Base-by-base conservation (phyloP, 2,797 vertebrate genomes). In the Parauchenoglanis punctatus region DNA sequence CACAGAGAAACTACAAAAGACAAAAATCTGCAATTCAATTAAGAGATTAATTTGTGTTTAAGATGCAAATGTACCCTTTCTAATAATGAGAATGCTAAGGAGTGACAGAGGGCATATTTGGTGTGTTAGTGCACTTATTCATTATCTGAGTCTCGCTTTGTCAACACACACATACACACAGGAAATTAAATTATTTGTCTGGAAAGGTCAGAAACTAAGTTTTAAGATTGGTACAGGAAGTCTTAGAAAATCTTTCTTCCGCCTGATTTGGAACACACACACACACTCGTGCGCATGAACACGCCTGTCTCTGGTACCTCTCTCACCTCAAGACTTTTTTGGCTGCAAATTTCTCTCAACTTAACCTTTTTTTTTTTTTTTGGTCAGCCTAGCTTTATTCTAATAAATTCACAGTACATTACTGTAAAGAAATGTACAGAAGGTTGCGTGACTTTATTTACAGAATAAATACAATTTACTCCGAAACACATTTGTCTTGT, bases 51-150 rank as follows among this genome's bases (percentile, higher is more conserved):
- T 93, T 92, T 93, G 91, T 90, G 91, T 95, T 94, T 91, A 91
- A 94, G 92, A 95, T 95, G 94, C 91, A 93, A 95, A 95, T 95
- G 92, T 94, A 92, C 93, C 92, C 93, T 95, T 95, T 95, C 89
- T 93, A 91, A 85, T 88, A 89, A 88, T 89, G 86, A 89, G 87
- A 90, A 88, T 85, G 85, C 86, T 90, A 85, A 89, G 77, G 77
- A 87, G 85, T 75, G 87, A 86, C 80, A 3, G 58, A 92, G 90
- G 90, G 75, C 88, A 89, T 87, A n/a, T 54, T 88, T 65, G 85
- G 90, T 92, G 92, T 91, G 91, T 93, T 93, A 84, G 81, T 89
- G 87, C 83, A 85, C 89, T 93, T 93, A 91, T 93, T 95, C 92
- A 95, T 94, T 94, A 93, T 90, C 86, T 80, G 90, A 89, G 90